A percentile compares a stretch with the other conserved stretches of the same genome.
phyloP scores from a whole-genome alignment of 2,797 vertebrate species.

The Smutsia temminckii region DNA sequence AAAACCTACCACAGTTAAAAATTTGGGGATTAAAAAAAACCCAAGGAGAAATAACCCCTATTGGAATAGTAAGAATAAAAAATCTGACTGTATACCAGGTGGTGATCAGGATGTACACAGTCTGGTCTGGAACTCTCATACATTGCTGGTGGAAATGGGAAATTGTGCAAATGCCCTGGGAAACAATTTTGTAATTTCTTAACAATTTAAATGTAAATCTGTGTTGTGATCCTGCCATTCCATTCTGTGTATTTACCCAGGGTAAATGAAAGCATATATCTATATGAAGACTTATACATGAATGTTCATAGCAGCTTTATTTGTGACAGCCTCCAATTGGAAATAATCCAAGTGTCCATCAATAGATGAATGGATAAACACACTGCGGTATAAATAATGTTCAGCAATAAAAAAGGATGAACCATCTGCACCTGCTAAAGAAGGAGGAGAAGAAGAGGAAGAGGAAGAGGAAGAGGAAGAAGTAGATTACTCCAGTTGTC shows the following conservation, averaged over 20 bases:
- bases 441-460: background rate
- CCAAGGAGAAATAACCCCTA: background rate
- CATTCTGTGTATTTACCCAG: background rate
- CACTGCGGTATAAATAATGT: background rate
- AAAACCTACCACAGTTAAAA: background rate
- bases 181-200: background rate
- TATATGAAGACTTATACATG: background rate
- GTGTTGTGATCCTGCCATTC: background rate
- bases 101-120: background rate
- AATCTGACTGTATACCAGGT: background rate
- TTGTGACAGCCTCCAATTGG: background rate
- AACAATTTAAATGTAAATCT: background rate
- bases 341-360: background rate
- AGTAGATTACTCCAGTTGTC: background rate
- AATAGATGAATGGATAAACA: background rate
- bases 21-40: background rate
- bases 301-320: background rate
- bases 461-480: background rate
- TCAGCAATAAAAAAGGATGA: background rate
- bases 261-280: background rate
- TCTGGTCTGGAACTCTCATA: background rate
- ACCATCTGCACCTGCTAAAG: background rate
- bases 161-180: background rate
- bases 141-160: background rate
- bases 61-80: background rate